phyloP scores from a whole-genome alignment of 2,888 invertebrate genomes.

The Xylota sylvarum region DNA sequence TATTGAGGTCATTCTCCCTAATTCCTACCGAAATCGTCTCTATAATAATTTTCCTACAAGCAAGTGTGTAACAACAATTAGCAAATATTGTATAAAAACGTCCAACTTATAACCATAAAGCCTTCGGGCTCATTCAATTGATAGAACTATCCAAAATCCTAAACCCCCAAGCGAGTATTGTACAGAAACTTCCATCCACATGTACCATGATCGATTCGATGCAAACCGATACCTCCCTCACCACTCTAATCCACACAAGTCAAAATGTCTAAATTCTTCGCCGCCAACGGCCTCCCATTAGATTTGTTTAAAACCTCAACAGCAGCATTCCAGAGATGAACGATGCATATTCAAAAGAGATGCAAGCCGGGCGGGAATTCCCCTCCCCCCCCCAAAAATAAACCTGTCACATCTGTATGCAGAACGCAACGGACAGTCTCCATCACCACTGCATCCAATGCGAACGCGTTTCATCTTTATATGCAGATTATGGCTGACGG shows the following conservation, averaged over 20 bases:
- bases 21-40: too few relatives aligned
- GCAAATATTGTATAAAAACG: too few relatives aligned
- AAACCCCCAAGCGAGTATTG: background rate
- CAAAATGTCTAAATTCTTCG: constrained; percentile 36
- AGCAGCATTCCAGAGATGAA: constrained; percentile 34
- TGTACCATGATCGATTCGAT: constrained; percentile 6
- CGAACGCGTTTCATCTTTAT: constrained; percentile 41
- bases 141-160: too few relatives aligned
- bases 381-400: constrained; percentile 27
- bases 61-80: too few relatives aligned
- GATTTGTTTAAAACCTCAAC: constrained; percentile 17
- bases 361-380: constrained; percentile 2
- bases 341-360: constrained; percentile 37
- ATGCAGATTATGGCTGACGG: constrained; percentile 38
- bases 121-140: too few relatives aligned
- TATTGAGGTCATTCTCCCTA: too few relatives aligned
- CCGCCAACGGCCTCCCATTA: background rate
- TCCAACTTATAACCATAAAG: too few relatives aligned
- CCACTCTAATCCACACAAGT: constrained; percentile 29
- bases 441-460: background rate
- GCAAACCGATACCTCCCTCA: constrained; percentile 13
- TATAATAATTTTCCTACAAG: too few relatives aligned
- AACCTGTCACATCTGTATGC: constrained; percentile 52
- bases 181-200: constrained; percentile 1
- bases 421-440: background rate